Conservation (phyloP, 2,888 invertebrate genomes). For the Thecophora atra region DNA sequence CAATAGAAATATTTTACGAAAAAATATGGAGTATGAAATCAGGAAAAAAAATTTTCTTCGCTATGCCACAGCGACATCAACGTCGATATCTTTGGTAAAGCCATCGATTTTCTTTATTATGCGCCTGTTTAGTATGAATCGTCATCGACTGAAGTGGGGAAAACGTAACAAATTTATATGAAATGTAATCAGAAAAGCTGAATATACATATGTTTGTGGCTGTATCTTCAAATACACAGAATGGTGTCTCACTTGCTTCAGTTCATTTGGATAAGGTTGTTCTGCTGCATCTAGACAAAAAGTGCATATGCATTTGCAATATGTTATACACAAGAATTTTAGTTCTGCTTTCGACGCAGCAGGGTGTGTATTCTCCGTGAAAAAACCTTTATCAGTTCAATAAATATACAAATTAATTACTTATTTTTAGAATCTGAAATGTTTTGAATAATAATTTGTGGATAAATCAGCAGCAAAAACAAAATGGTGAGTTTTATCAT, state of each 20-base stretch:
- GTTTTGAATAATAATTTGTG: too few relatives aligned
- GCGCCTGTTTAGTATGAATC: too few relatives aligned
- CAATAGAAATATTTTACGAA: too few relatives aligned
- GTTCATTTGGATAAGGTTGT: neutral
- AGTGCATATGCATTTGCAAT: conserved; percentile 6
- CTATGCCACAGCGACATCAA: too few relatives aligned
- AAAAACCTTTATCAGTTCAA: neutral
- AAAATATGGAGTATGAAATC: too few relatives aligned
- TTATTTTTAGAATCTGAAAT: neutral
- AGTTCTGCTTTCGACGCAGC: neutral
- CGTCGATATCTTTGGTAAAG: too few relatives aligned
- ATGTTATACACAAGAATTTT: conserved; percentile 16
- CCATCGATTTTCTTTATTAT: too few relatives aligned
- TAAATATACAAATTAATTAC: conserved; percentile 10
- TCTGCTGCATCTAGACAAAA: neutral
- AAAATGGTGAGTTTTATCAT: too few relatives aligned
- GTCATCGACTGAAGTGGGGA: too few relatives aligned
- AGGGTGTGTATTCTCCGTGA: conserved; percentile 15
- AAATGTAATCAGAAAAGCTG: neutral
- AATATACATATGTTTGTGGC: neutral
- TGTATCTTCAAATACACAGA: neutral
- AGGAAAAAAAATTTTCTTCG: too few relatives aligned
- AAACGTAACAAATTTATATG: too few relatives aligned
- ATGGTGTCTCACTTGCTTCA: neutral
- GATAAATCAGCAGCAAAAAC: too few relatives aligned